Evolutionary conservation across 2,888 invertebrate genomes (phyloP).

Genomic region (Mythimna lalbum): DNA sequence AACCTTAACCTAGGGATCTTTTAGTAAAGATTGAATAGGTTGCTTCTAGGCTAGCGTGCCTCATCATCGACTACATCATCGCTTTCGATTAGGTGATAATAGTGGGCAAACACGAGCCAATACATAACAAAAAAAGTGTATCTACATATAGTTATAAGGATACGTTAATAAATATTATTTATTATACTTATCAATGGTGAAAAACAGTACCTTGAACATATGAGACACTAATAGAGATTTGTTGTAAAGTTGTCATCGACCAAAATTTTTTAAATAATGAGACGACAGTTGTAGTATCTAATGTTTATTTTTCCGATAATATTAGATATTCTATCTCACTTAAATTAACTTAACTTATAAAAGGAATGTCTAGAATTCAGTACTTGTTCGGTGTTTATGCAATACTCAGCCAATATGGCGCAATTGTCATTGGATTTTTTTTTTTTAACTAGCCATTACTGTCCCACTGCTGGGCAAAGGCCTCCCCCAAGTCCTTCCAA

Average conservation of each 20-base stretch:
- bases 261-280: neutral
- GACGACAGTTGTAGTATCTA: neutral
- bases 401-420: neutral
- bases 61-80: too few species aligned
- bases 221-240: neutral
- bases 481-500: too few species aligned
- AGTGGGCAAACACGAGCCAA: too few species aligned
- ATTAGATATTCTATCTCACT: conserved; percentile 44
- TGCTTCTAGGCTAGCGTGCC: too few species aligned
- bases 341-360: conserved; percentile 79
- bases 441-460: too few species aligned
- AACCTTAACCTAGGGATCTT: too few species aligned
- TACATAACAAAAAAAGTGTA: too few species aligned
- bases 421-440: too few species aligned
- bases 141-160: neutral
- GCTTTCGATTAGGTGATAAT: too few species aligned
- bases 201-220: neutral
- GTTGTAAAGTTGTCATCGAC: neutral
- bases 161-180: neutral
- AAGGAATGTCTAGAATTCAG: conserved; percentile 1
- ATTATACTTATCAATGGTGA: neutral
- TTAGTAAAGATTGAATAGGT: too few species aligned
- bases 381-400: neutral
- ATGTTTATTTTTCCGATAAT: neutral
- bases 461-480: too few species aligned